Evolutionary conservation across 2,113 vertebrate species (phyloP), one percentile per base, ranked within the genome.

Genomic region (Pseudopipra pipra): DNA sequence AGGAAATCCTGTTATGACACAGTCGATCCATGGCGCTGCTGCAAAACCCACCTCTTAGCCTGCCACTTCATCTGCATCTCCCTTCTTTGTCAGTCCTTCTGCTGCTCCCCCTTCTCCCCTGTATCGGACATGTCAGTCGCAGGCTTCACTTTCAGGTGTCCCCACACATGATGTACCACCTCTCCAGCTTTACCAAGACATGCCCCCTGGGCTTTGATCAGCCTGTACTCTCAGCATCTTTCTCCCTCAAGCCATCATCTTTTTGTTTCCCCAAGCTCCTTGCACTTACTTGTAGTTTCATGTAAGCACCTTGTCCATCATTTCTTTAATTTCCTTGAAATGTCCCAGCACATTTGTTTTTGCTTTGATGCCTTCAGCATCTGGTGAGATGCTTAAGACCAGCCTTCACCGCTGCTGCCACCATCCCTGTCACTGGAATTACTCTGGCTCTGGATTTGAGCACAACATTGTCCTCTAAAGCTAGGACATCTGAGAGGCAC

Each of bases 1-100:
- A 91, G 93, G 91, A 96, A 96, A 91, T 96, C 94, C 87, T 87
- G 91, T 92, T 95, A 89, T 5, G 3, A 54, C 80, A 74, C 3
- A n/a, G 80, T 52, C 1, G 0, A 81, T 91, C 85, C 84, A 73
- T 5, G 8, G 65, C 2, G 0, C 73, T 82, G 87, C 87, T 94
- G 81, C 70, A 89, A 86, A 86, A 28, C 12, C 49, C 62, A 87
- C 76, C 55, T 81, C 59, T 39, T 22, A 74, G 62, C n/a, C 65
- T 89, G 87, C 9, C 2, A 4, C 70, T 77, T 54, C 0, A 0
- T 54, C 75, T 70, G 39, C 51, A 9, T 72, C 61, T 70, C 30
- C 55, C 35, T 27, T 79, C 70, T 54, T 46, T 67, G 65, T n/a
- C 90, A 49, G 37, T 56, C 58, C 17, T 85, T 5, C 63, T 71